Base-by-base conservation (phyloP, 2,113 vertebrate genomes). In the Oryzias javanicus region DNA sequence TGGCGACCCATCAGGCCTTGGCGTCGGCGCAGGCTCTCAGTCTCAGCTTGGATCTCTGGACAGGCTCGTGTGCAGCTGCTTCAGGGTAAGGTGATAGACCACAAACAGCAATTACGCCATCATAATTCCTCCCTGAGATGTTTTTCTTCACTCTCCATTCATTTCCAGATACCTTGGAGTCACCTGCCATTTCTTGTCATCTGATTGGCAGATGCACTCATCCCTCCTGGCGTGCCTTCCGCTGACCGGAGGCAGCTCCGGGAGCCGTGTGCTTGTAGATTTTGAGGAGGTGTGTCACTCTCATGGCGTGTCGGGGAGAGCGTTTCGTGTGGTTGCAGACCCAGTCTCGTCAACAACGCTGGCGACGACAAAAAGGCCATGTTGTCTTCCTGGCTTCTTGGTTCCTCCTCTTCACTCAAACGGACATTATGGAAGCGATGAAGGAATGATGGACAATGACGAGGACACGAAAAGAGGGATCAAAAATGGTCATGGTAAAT, bases 171-270 rank as follows among this genome's bases (percentile, higher is more conserved):
- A 90, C 74, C 76, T 93, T 15, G 90, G 90, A n/a, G 87, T 93
- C 49, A 92, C 92, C 61, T 93, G 92, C 68, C 91, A 93, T 50
- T 92, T 91, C 50, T 89, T 93, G 42, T 87, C 89, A 19, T 73
- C 85, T 47, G 92, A 93, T 19, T 93, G 92, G 91, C 88, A 91
- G 78, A 93, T 93, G 64, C 86, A 77, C 57, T 92, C 92, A 0
- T 86, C 84, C 10, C 88, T 93, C 49, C 79, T 93, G 57, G 91
- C 91, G 0, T 93, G 92, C 63, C 86, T 93, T 47, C 89, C 89
- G 1, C 78, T 93, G 49, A 73, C 72, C 3, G 74, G 74, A 12
- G 65, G 82, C 17, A 64, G 70, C 57, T 86, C 88, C 18, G 80
- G 76, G 5, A 86, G 73, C 64, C 89, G 78, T 1, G 74, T 92